Conservation (phyloP, 2,113 vertebrate species). For the Copsychus sechellarum region DNA sequence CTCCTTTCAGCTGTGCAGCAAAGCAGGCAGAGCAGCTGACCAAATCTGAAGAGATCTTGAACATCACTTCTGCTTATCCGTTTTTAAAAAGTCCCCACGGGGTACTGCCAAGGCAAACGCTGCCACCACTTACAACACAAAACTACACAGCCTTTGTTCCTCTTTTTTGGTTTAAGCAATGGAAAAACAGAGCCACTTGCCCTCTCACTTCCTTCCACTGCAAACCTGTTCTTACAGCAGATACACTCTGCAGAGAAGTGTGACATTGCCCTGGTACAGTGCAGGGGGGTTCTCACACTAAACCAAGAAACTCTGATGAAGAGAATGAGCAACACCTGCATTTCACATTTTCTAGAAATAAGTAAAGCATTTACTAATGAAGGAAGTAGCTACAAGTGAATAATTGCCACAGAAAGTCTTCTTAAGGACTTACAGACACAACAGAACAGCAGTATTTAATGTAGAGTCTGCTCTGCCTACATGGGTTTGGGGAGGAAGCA, state of each 20-base stretch:
- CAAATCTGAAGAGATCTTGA: neutral
- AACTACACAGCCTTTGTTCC: conserved; percentile 60
- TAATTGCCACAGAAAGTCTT: neutral
- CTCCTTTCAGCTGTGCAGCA: neutral
- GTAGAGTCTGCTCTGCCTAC: neutral
- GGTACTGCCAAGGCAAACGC: neutral
- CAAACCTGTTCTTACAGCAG: neutral
- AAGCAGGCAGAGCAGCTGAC: neutral
- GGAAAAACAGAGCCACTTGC: conserved; percentile 62
- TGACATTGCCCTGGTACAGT: neutral
- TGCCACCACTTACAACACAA: conserved; percentile 3
- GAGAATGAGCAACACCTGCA: neutral
- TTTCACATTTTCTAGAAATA: neutral
- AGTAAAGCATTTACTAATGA: neutral
- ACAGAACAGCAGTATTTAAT: neutral
- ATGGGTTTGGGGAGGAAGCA: neutral
- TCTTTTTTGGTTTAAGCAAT: conserved; percentile 49
- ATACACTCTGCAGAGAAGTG: neutral
- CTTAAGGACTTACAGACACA: neutral
- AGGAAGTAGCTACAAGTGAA: neutral
- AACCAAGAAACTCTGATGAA: neutral
- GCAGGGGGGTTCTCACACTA: neutral
- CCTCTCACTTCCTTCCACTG: neutral
- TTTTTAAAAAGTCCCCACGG: neutral
- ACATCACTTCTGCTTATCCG: conserved; percentile 5